Base-by-base conservation (phyloP, 2,888 invertebrate genomes). In the Coelinius sp. region DNA sequence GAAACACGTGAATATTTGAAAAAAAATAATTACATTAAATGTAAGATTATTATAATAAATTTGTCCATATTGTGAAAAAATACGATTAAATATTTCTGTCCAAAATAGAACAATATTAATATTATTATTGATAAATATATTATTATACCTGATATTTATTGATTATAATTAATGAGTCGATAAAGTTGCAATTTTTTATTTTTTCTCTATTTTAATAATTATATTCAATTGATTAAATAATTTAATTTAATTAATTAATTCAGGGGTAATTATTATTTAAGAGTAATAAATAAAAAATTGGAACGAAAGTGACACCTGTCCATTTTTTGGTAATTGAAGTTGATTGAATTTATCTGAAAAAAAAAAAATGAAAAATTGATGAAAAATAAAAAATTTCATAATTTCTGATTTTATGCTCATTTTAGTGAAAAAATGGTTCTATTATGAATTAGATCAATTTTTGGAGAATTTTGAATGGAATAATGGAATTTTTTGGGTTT, bases 21-120 rank as follows among this genome's bases (percentile, higher is more conserved):
- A 20, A 70, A 75, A 76, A 77, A 77, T 75, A 69, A 77, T 68
- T 73, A 72, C 73, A 64, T 74, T 79, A 80, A 69, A 71, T 53
- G 72, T 78, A 64, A 79, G 22, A 22, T 38, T 24, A 63, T n/a
- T 22, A 49, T 46, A 67, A 67, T 24, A 3, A 77, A 77, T 76
- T 80, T 81, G 80, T 80, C 80, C 80, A 80, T 79, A 80, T 73
- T 76, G 76, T 71, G 76, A 77, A 78, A 75, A 73, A 75, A 77
- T 44, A 67, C 10, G 46, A 8, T 35, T 73, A 80, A 79, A 81
- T 80, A 83, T 82, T 85, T 83, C 85, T 85, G 86, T 85, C 86
- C 85, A 85, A 84, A n/a, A 83, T 85, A 85, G 83, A 86, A 85
- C 85, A 85, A 85, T 85, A 85, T 83, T 82, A 85, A 85, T 85